Conservation (phyloP, 2,113 vertebrate genomes). For the Oostethus manadensis region DNA sequence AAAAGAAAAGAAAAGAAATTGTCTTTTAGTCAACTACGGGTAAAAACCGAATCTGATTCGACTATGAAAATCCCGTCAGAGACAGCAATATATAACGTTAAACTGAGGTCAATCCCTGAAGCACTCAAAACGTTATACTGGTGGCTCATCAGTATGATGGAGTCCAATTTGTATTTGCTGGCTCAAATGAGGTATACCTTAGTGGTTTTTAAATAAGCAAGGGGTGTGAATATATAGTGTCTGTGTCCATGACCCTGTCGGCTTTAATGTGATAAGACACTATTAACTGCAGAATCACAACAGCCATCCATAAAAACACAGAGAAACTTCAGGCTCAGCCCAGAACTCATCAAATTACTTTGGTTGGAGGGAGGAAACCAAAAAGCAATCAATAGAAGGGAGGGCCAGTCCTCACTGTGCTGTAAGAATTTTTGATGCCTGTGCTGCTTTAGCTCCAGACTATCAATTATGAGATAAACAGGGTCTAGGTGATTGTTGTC, state of each 20-base stretch:
- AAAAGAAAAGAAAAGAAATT: too few relatives aligned
- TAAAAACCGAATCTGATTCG: too few relatives aligned
- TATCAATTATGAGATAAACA: constrained; percentile 73
- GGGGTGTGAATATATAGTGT: constrained; percentile 65
- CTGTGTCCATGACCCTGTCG: constrained; percentile 57
- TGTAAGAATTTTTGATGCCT: constrained; percentile 67
- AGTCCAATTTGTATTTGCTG: constrained; percentile 45
- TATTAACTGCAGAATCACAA: constrained; percentile 57
- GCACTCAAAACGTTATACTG: constrained; percentile 3
- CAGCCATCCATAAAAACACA: constrained; percentile 66
- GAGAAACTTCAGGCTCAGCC: constrained; percentile 52
- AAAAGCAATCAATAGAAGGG: constrained; percentile 65
- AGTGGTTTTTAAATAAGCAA: constrained; percentile 66
- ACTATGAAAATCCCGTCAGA: too few relatives aligned
- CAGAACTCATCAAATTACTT: constrained; percentile 62
- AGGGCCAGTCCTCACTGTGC: constrained; percentile 44
- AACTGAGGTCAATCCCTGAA: neutral
- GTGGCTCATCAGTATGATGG: constrained; percentile 29
- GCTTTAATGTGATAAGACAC: constrained; percentile 61
- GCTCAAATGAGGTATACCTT: constrained; percentile 43
- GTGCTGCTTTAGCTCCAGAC: constrained; percentile 62
- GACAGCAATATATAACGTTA: neutral
- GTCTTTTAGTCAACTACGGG: too few relatives aligned
- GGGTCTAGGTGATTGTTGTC: constrained; percentile 71
- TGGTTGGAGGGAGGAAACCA: constrained; percentile 60